A percentile compares a stretch with the other conserved stretches of the same genome.
Conservation (phyloP, 2,797 vertebrate species). For the Aldrovandia affinis region DNA sequence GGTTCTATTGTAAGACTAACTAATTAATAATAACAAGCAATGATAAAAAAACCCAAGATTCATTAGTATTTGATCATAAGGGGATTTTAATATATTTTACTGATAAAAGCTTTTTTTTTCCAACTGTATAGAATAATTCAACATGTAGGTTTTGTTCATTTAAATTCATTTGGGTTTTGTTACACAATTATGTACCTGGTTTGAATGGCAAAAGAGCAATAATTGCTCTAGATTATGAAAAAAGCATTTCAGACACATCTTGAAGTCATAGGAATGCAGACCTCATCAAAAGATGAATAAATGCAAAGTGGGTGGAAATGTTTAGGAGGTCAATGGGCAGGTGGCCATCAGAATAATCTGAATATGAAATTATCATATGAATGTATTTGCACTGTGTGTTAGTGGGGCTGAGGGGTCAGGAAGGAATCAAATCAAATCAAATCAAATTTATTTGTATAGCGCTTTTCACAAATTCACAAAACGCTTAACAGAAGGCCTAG, state of each 20-base stretch:
- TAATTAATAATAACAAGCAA: background rate
- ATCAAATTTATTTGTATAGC: too few species aligned
- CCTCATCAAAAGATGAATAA: background rate
- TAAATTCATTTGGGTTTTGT: background rate
- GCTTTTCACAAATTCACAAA: too few species aligned
- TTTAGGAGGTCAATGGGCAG: slow-evolving; percentile 22
- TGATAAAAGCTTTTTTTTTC: background rate
- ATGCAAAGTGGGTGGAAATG: slow-evolving; percentile 10
- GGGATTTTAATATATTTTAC: background rate
- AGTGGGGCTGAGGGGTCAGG: slow-evolving; percentile 14
- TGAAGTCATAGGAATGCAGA: background rate
- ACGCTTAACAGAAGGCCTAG: too few species aligned
- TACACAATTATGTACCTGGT: background rate
- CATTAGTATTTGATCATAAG: background rate
- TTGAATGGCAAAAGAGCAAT: slow-evolving; percentile 17
- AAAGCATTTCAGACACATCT: background rate
- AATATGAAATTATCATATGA: slow-evolving; percentile 3
- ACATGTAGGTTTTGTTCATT: background rate
- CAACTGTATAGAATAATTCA: background rate
- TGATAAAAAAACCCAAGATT: background rate
- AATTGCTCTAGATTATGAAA: slow-evolving; percentile 5
- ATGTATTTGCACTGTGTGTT: slow-evolving; percentile 21
- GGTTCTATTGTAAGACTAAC: background rate
- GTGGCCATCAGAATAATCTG: slow-evolving; percentile 23
- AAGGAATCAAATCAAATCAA: too few species aligned